These are phyloP conservation scores for Sylvicola cinctus DNA, from an alignment of 2,888 invertebrate species.

Conservation along the genomic window DNA sequence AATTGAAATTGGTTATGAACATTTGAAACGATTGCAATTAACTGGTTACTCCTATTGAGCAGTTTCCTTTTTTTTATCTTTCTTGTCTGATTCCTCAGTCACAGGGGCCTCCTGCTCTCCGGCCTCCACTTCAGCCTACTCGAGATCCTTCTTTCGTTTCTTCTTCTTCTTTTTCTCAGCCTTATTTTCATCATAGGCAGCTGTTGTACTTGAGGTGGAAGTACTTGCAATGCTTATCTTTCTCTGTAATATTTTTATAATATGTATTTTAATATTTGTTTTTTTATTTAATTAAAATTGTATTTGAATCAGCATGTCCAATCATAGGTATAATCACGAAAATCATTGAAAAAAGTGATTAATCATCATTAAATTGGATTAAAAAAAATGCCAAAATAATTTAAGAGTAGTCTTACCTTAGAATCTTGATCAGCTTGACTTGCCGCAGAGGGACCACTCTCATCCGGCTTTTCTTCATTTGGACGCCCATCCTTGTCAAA, in stretches of 20 bases:
- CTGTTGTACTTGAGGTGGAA: constrained; percentile 15
- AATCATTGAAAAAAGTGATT: constrained; percentile 6
- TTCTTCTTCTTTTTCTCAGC: constrained; percentile 43
- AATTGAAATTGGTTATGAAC: too few species aligned
- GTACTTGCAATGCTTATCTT: constrained; percentile 33
- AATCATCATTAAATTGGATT: constrained; percentile 5
- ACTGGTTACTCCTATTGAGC: too few species aligned
- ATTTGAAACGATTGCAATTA: too few species aligned
- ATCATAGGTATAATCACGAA: constrained; percentile 9
- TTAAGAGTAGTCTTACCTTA: constrained; percentile 26
- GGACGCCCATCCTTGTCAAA: constrained; percentile 91
- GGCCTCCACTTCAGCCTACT: constrained; percentile 19
- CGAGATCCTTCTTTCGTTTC: constrained; percentile 35
- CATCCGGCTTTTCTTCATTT: constrained; percentile 85
- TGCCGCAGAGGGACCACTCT: too few species aligned
- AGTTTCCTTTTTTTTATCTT: constrained; percentile 60
- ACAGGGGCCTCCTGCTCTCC: constrained; percentile 18
- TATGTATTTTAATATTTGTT: too few species aligned
- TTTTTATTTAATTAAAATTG: too few species aligned
- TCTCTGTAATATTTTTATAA: constrained; percentile 21
- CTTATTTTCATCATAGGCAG: constrained; percentile 22
- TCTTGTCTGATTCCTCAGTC: constrained; percentile 26
- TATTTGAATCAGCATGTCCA: constrained; percentile 5
- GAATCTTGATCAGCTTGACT: constrained; percentile 6
- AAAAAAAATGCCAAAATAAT: too few species aligned